Evolutionary conservation across 64 coral and sea anemone genomes (phyloP), one percentile per base, ranked within the genome.

Genomic region (Anthopleura sola): DNA sequence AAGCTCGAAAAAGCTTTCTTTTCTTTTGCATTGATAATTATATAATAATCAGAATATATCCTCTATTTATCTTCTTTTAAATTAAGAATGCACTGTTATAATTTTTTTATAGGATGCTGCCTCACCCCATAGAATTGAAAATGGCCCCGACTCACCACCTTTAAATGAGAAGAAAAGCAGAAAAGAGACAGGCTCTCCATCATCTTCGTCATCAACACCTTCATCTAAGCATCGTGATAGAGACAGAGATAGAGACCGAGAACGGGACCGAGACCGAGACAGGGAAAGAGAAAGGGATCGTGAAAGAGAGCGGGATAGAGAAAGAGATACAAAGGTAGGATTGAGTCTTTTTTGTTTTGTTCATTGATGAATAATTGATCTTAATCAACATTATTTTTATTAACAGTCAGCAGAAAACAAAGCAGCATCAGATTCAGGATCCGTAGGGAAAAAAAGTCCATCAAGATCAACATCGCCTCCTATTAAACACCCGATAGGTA

Each of bases 181-280:
- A 87, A 99, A 99, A 75, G 97, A 99, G 37, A 90, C 92, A 39
- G 97, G 97, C 37, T 91, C 93, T 33, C 90, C 97, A 18, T 87
- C 87, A 23, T 94, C 90, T 24, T 68, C 93, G 19, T 99, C 92
- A 19, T 99, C 97, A 33, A 99, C 97, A 78, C 97, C 97, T 55
- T 99, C 97, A 64, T 85, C 93, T 50, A 99, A 99, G 88, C 97
- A 95, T 47, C 49, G 79, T 31, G 90, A 91, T 78, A 87, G 86
- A 78, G 87, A 81, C 50, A 84, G 68, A 38, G 93, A 85, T 47
- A 85, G 92, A 18, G 86, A 90, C 16, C 83, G 86, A 18, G 93
- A 94, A 16, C 86, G 90, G n/a, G 90, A 96, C 5, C 76, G 94
- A 58, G 94, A 96, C 13, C 86, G 94, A 51, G 93, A 85, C 78